These are phyloP conservation scores for Mesopsocus fuscifrons DNA, from an alignment of 2,888 invertebrate genomes.

Conservation along the genomic window DNA sequence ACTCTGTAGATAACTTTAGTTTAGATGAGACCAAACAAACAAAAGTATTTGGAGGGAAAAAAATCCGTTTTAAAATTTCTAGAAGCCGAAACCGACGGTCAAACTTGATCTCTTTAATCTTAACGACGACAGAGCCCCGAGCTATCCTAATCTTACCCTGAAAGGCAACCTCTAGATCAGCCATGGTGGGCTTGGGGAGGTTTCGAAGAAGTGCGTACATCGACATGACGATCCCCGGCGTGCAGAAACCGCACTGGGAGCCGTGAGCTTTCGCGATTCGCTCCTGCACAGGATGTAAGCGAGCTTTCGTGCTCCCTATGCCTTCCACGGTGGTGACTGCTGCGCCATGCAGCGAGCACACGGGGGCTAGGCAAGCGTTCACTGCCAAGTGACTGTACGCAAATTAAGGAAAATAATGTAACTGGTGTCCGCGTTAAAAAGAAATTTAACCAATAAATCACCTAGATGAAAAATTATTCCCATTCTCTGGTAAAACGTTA, in stretches of 20 bases:
- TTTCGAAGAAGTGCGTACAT: conserved; percentile 77
- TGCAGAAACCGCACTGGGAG: conserved; percentile 90
- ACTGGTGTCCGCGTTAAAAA: neutral
- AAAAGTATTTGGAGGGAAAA: too few species aligned
- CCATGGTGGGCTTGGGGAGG: conserved; percentile 46
- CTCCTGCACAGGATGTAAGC: conserved; percentile 73
- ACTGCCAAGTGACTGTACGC: conserved; percentile 51
- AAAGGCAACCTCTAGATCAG: conserved; percentile 58
- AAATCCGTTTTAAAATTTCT: too few species aligned
- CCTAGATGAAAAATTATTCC: too few species aligned
- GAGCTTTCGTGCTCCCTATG: conserved; percentile 61
- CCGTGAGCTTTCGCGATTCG: conserved; percentile 78
- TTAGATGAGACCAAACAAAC: too few species aligned
- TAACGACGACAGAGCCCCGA: too few species aligned
- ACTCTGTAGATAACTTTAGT: too few species aligned
- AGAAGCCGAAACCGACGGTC: too few species aligned
- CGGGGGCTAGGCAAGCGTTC: conserved; percentile 77
- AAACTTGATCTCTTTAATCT: too few species aligned
- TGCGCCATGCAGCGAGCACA: conserved; percentile 70
- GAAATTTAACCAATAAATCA: too few species aligned
- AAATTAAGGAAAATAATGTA: conserved; percentile 12
- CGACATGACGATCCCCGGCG: conserved; percentile 94
- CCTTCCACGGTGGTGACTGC: conserved; percentile 89
- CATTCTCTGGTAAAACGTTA: too few species aligned
- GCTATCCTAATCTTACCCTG: too few species aligned